Evolutionary conservation across 2,797 vertebrate species (phyloP).

Genomic region (Tamandua tetradactyla): DNA sequence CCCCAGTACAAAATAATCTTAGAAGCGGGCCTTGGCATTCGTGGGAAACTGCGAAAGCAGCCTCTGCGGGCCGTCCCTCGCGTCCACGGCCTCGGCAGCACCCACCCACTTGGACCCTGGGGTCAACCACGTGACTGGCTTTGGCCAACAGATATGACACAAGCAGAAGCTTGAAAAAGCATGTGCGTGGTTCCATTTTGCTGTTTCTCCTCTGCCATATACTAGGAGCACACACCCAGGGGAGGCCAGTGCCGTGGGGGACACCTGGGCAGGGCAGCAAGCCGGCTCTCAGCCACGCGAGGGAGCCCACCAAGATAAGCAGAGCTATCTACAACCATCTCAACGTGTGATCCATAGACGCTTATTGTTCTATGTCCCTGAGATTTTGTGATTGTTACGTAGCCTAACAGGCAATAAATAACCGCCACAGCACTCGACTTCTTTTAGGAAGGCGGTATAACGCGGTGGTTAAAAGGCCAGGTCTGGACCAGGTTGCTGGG

Average conservation of each 20-base stretch:
- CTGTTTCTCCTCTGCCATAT: no score
- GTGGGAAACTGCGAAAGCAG: background rate
- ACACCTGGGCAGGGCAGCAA: background rate
- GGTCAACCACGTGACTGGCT: background rate
- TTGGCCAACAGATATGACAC: background rate
- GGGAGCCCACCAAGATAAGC: background rate
- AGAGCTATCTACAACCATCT: background rate
- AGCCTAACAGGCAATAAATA: background rate
- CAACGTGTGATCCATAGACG: constrained; percentile 23
- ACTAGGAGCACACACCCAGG: no score
- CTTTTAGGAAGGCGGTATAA: background rate
- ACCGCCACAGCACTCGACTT: background rate
- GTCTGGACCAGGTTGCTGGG: background rate
- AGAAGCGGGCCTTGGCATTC: background rate
- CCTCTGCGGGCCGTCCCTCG: background rate
- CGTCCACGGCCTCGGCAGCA: background rate
- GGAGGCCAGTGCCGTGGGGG: background rate
- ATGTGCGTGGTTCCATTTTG: background rate
- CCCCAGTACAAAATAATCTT: background rate
- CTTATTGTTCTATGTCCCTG: background rate
- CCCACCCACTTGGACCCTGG: background rate
- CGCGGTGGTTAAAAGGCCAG: background rate
- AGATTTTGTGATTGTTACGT: background rate
- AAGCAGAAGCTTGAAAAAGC: background rate
- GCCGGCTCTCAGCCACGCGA: background rate